A percentile compares a stretch with the other conserved stretches of the same genome.
These are phyloP conservation scores for Drosophila ezoana DNA, from an alignment of 2,888 invertebrate genomes.

Conservation along the genomic window DNA sequence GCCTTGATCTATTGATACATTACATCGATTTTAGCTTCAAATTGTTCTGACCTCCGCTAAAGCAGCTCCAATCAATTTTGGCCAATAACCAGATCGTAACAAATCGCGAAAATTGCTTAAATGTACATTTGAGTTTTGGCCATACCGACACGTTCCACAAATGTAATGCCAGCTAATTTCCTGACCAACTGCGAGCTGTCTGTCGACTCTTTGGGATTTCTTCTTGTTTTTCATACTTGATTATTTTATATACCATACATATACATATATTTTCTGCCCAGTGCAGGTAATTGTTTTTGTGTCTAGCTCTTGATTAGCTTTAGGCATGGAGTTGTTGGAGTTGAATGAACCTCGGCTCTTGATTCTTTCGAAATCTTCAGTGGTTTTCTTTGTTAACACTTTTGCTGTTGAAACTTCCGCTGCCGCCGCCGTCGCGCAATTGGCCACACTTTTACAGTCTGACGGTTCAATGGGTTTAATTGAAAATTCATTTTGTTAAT, in stretches of 20 bases:
- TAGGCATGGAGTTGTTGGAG: constrained; percentile 25
- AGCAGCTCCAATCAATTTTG: constrained; percentile 36
- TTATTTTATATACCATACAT: not conserved
- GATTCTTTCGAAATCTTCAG: constrained; percentile 61
- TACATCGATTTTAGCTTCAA: constrained; percentile 9
- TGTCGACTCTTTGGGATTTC: constrained; percentile 8
- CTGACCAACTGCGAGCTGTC: constrained; percentile 17
- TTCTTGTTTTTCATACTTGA: not conserved
- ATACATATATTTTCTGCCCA: constrained; percentile 1
- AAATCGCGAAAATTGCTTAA: constrained; percentile 36
- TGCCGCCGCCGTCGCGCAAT: constrained; percentile 25
- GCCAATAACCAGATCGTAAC: constrained; percentile 36
- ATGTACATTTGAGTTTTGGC: constrained; percentile 28
- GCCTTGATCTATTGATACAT: constrained; percentile 39
- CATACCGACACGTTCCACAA: constrained; percentile 41
- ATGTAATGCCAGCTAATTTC: constrained; percentile 54
- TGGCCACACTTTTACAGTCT: constrained; percentile 55
- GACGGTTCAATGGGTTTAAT: constrained; percentile 45
- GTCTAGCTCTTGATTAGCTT: constrained; percentile 51
- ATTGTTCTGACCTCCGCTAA: constrained; percentile 32
- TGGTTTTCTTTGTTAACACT: constrained; percentile 35
- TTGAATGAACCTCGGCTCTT: constrained; percentile 51
- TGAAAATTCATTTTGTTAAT: constrained; percentile 66
- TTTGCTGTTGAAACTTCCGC: constrained; percentile 56
- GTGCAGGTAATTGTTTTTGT: constrained; percentile 47